Conservation (phyloP, 2,797 vertebrate species). For the Argya squamiceps region DNA sequence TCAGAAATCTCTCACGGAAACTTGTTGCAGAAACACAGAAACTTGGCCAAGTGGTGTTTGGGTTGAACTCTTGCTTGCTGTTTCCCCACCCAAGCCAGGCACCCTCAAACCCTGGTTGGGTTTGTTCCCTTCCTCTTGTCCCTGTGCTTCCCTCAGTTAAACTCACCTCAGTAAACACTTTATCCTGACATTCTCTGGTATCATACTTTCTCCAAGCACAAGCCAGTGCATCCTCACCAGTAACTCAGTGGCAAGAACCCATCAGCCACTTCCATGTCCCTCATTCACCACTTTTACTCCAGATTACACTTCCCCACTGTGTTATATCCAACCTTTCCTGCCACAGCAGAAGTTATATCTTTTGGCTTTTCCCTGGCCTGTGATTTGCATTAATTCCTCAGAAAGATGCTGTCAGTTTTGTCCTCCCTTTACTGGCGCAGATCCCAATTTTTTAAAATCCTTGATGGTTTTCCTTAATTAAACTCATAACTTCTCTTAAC, state of each 20-base stretch:
- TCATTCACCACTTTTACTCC: background rate
- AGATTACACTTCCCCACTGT: background rate
- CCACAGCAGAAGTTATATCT: slow-evolving; percentile 19
- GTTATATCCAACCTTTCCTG: slow-evolving; percentile 8
- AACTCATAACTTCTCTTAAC: slow-evolving; percentile 33
- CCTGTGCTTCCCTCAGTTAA: background rate
- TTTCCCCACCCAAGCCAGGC: background rate
- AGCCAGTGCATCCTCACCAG: background rate
- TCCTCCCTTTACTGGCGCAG: background rate
- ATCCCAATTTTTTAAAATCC: slow-evolving; percentile 3
- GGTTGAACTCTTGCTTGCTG: rapidly evolving
- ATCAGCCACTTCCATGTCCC: background rate
- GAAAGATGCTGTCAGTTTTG: slow-evolving; percentile 5
- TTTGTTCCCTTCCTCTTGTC: background rate
- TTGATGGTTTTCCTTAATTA: slow-evolving; percentile 54
- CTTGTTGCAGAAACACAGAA: background rate
- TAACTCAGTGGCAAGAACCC: background rate
- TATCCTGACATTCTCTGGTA: background rate
- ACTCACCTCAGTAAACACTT: background rate
- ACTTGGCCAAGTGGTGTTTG: rapidly evolving
- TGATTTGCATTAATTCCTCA: slow-evolving; percentile 31
- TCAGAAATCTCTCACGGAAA: background rate
- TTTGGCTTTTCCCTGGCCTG: slow-evolving; percentile 10
- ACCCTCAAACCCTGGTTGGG: background rate
- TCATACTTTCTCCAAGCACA: background rate